Evolutionary conservation across 2,797 vertebrate genomes (phyloP).

Genomic region (Silurus aristotelis): DNA sequence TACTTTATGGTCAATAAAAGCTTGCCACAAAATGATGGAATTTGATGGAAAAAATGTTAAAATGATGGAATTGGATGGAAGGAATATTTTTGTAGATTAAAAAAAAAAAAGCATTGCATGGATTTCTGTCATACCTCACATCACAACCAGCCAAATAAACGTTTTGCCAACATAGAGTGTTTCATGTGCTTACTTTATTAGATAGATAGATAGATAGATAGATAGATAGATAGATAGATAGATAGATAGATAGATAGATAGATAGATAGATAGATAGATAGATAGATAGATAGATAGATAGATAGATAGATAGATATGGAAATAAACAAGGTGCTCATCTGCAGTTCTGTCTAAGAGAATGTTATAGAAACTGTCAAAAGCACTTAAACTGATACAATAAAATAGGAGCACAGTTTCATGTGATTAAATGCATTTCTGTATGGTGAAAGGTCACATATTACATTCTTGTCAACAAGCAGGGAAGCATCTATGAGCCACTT

Average conservation of each 20-base stretch:
- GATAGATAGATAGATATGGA: neutral
- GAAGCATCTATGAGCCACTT: constrained; percentile 17
- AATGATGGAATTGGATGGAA: neutral
- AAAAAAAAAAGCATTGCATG: neutral
- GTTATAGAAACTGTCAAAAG: neutral
- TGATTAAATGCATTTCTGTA: constrained; percentile 11
- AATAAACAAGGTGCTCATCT: neutral
- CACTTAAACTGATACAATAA: neutral
- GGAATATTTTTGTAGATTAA: neutral
- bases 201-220: neutral
- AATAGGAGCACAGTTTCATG: neutral
- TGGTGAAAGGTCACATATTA: neutral
- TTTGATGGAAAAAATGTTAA: neutral
- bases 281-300: too few relatives aligned
- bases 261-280: too few relatives aligned
- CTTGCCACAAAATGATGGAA: neutral
- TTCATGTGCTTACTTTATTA: neutral
- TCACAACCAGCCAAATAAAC: neutral
- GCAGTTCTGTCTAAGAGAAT: neutral
- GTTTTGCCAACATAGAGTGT: neutral
- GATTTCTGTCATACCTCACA: neutral
- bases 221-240: too few relatives aligned
- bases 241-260: too few relatives aligned
- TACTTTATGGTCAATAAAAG: neutral
- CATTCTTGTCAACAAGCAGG: neutral